phyloP scores from a whole-genome alignment of 2,888 invertebrate species.

The Stenchaetothrips biformis region DNA sequence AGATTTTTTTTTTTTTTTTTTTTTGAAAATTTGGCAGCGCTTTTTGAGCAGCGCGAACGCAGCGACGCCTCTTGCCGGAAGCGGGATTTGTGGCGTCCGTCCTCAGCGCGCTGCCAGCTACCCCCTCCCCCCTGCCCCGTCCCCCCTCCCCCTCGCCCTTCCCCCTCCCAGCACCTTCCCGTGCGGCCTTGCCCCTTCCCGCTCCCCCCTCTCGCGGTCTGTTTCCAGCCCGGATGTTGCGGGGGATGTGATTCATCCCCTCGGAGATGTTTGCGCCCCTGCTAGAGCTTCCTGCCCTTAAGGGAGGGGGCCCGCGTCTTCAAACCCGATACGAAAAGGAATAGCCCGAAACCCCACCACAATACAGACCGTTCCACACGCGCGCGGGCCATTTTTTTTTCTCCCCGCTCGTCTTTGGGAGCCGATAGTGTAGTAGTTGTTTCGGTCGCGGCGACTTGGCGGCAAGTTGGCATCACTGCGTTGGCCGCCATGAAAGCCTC shows the following conservation, averaged over 20 bases:
- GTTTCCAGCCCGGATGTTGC: slow-evolving; percentile 3
- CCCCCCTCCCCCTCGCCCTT: background rate
- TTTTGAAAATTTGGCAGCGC: background rate
- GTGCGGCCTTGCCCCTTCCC: background rate
- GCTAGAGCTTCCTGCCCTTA: slow-evolving; percentile 6
- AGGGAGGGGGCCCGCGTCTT: background rate
- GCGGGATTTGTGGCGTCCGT: slow-evolving; percentile 7
- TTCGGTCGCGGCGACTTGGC: too few relatives aligned
- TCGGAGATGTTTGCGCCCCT: slow-evolving; percentile 21
- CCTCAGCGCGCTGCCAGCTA: background rate
- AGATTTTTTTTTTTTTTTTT: background rate
- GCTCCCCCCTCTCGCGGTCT: background rate
- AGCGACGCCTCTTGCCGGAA: background rate
- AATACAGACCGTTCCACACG: too few relatives aligned
- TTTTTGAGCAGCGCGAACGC: background rate
- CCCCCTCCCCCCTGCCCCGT: background rate
- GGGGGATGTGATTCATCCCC: slow-evolving; percentile 19
- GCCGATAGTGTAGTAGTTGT: too few relatives aligned
- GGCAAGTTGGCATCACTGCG: too few relatives aligned
- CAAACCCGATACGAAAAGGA: too few relatives aligned
- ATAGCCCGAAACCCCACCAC: too few relatives aligned
- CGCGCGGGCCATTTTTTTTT: too few relatives aligned
- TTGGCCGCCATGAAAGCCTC: too few relatives aligned
- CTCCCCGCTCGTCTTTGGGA: too few relatives aligned
- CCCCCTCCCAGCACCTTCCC: too few relatives aligned